These are phyloP conservation scores for Caenorhabditis doughertyi DNA, from an alignment of 2,888 invertebrate genomes.

Conservation along the genomic window DNA sequence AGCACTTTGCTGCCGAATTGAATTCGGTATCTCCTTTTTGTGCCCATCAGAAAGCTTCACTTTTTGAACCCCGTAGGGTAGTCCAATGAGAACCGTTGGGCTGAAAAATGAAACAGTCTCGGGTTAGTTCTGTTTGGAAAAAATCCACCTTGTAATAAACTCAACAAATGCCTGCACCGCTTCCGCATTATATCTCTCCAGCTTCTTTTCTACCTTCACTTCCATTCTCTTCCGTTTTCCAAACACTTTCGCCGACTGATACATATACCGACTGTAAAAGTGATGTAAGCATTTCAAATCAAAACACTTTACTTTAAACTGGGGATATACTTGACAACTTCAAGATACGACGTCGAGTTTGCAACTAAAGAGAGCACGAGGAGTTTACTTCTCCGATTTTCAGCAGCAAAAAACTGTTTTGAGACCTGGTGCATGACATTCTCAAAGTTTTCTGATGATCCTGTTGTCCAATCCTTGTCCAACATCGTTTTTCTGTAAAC, in stretches of 20 bases:
- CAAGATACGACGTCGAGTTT: background rate
- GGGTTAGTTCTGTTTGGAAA: background rate
- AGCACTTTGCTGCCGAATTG: constrained; percentile 4
- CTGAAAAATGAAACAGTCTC: too few relatives aligned
- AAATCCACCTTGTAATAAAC: background rate
- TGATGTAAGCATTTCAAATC: too few relatives aligned
- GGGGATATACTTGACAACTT: background rate
- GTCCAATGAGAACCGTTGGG: background rate
- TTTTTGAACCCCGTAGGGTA: background rate
- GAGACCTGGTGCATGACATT: background rate
- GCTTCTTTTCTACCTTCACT: background rate
- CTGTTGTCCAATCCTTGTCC: too few relatives aligned
- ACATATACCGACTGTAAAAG: background rate
- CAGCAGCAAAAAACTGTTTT: background rate
- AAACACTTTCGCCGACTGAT: too few relatives aligned
- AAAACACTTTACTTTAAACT: background rate
- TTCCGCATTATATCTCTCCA: background rate
- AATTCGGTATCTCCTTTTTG: background rate
- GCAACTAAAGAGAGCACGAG: background rate
- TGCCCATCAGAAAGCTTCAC: too few relatives aligned
- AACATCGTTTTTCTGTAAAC: background rate
- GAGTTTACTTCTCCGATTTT: background rate
- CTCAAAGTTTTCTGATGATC: background rate
- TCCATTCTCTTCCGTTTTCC: too few relatives aligned
- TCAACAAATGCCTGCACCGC: background rate